Conservation (phyloP, 2,113 vertebrate species). For the Gobiocypris rarus region DNA sequence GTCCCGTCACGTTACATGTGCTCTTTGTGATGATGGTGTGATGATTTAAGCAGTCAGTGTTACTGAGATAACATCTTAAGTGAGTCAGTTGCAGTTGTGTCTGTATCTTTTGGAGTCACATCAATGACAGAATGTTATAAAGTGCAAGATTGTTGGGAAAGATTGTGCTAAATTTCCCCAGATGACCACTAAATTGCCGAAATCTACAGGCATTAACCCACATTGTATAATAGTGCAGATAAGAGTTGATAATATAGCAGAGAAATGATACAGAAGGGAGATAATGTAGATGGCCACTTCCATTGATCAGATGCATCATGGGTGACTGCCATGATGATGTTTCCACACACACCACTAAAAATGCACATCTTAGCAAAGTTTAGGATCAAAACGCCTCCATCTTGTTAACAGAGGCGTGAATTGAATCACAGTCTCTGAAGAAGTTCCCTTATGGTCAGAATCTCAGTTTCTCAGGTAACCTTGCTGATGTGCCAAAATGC, state of each 20-base stretch:
- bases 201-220: slow-evolving; percentile 42
- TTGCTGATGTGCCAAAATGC: slow-evolving; percentile 56
- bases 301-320: slow-evolving; percentile 32
- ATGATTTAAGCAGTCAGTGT: slow-evolving; percentile 26
- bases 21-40: slow-evolving; percentile 18
- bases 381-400: slow-evolving; percentile 68
- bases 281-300: slow-evolving; percentile 44
- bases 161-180: slow-evolving; percentile 34
- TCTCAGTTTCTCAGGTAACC: slow-evolving; percentile 56
- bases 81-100: slow-evolving; percentile 32
- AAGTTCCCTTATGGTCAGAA: slow-evolving; percentile 56
- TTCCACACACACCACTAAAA: slow-evolving; percentile 49
- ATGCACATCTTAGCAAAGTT: slow-evolving; percentile 60
- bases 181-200: neutral
- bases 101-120: slow-evolving; percentile 32
- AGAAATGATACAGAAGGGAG: slow-evolving; percentile 23
- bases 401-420: slow-evolving; percentile 66
- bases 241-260: slow-evolving; percentile 1
- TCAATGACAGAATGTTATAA: slow-evolving; percentile 31
- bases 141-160: slow-evolving; percentile 22
- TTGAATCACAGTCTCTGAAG: slow-evolving; percentile 43
- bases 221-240: slow-evolving; percentile 35
- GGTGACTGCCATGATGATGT: slow-evolving; percentile 48
- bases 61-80: slow-evolving; percentile 44
- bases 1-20: slow-evolving; percentile 15